These are phyloP conservation scores for Eledona agricola DNA, from an alignment of 2,888 invertebrate genomes.

Conservation along the genomic window DNA sequence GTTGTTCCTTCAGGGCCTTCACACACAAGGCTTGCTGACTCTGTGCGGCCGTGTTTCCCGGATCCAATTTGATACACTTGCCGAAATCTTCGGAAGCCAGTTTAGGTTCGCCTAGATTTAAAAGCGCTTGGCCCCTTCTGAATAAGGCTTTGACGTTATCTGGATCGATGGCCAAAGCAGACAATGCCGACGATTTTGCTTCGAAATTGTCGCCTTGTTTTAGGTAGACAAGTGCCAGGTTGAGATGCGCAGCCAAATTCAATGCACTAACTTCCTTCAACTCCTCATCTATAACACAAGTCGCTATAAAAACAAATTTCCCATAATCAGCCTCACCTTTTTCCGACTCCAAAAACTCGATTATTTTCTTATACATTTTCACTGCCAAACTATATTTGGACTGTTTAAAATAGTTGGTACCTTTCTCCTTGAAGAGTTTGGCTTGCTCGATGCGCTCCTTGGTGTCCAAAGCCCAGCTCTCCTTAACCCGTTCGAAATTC, in stretches of 20 bases:
- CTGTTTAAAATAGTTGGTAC: conserved; percentile 87
- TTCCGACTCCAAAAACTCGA: conserved; percentile 70
- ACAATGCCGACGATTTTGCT: conserved; percentile 78
- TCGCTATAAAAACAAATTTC: not conserved
- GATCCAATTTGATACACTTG: conserved; percentile 78
- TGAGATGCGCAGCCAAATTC: conserved; percentile 75
- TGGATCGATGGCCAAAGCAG: conserved; percentile 78
- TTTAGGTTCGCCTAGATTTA: conserved; percentile 76
- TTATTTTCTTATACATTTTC: conserved; percentile 86
- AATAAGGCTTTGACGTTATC: conserved; percentile 90
- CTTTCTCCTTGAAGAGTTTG: conserved; percentile 86
- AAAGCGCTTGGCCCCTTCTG: conserved; percentile 80
- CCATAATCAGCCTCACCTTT: conserved; percentile 57
- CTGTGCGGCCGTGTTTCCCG: conserved; percentile 87
- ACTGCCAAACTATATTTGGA: conserved; percentile 80
- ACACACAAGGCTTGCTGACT: conserved; percentile 79
- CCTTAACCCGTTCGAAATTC: conserved; percentile 85
- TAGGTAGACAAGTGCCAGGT: conserved; percentile 83
- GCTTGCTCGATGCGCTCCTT: conserved; percentile 84
- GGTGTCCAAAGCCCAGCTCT: conserved; percentile 83
- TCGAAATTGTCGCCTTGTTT: conserved; percentile 76
- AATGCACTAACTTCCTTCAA: conserved; percentile 22
- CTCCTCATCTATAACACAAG: conserved; percentile 12
- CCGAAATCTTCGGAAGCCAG: conserved; percentile 82
- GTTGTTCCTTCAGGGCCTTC: conserved; percentile 76